These are phyloP conservation scores for Rhyacophila brunnea DNA, from an alignment of 1,140 invertebrate species.

Conservation along the genomic window DNA sequence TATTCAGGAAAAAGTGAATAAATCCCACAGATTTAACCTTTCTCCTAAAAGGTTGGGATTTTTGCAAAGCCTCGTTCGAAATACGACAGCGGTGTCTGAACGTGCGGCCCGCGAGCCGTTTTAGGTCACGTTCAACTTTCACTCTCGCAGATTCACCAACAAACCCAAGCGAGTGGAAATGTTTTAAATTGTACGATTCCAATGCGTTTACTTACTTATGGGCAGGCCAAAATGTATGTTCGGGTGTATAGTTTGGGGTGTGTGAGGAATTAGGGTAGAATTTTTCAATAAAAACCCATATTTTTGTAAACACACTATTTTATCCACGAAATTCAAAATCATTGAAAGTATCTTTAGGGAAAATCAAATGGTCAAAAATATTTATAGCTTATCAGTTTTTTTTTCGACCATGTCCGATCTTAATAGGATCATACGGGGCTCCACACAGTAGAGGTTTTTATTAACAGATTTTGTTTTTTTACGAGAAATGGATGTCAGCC, in stretches of 20 bases:
- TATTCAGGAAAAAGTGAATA: constrained; percentile 31
- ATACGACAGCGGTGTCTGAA: constrained; percentile 14
- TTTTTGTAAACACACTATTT: background rate
- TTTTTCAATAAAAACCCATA: background rate
- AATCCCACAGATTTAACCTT: constrained; percentile 31
- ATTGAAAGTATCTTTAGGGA: too few relatives aligned
- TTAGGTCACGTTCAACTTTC: constrained; percentile 26
- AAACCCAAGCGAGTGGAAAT: constrained; percentile 6
- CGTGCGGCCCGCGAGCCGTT: constrained; percentile 2
- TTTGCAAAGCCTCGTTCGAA: constrained; percentile 21
- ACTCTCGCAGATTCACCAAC: constrained; percentile 3
- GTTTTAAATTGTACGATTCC: constrained; percentile 6
- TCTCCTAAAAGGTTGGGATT: constrained; percentile 23
- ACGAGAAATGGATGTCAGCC: too few relatives aligned
- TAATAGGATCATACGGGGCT: too few relatives aligned
- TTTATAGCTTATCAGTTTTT: too few relatives aligned
- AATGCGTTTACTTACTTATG: background rate
- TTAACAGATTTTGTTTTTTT: too few relatives aligned
- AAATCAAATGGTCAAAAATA: too few relatives aligned
- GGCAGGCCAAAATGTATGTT: background rate
- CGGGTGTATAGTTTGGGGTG: too few relatives aligned
- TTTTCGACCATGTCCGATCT: too few relatives aligned
- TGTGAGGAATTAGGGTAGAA: background rate
- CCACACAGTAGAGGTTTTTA: too few relatives aligned
- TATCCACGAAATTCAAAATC: too few relatives aligned